Evolutionary conservation across 2,113 vertebrate species (phyloP).

Genomic region (Paracanthobrama guichenoti): DNA sequence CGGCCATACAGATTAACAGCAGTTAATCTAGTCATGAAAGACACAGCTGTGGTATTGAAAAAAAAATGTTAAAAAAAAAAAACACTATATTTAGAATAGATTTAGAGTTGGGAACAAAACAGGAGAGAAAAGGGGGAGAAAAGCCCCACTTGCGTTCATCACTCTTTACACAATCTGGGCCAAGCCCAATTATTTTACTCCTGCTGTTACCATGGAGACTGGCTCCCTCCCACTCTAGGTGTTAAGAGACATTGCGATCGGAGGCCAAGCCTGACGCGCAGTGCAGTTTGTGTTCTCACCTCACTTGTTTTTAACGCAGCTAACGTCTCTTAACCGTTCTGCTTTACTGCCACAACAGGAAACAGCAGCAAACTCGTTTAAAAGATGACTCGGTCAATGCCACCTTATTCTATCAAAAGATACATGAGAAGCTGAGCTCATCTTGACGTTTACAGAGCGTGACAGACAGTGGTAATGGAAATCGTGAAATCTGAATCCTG

Average conservation of each 20-base stretch:
- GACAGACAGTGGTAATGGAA: not conserved
- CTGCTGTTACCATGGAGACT: conserved; percentile 73
- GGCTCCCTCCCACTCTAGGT: conserved; percentile 63
- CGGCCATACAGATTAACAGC: conserved; percentile 17
- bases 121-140: conserved; percentile 29
- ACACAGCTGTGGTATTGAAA: conserved; percentile 28
- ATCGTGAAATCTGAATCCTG: not conserved
- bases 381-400: not conserved
- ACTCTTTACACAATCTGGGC: conserved; percentile 66
- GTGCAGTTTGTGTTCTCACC: conserved; percentile 6
- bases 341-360: not conserved
- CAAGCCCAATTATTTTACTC: conserved; percentile 65
- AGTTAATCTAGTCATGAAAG: conserved; percentile 42
- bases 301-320: conserved; percentile 20
- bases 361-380: conserved; percentile 15
- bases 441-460: not conserved
- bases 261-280: conserved; percentile 40
- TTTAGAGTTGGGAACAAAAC: conserved; percentile 16
- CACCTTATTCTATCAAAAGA: conserved; percentile 10
- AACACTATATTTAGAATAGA: conserved; percentile 24
- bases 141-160: conserved; percentile 61
- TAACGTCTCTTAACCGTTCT: not conserved
- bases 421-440: not conserved
- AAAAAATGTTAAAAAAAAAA: too few species aligned
- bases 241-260: conserved; percentile 54